Percentiles rank a stretch among this genome's conserved stretches.
Evolutionary conservation across 2,888 invertebrate genomes (phyloP).

Genomic region (Eupithecia subfuscata): DNA sequence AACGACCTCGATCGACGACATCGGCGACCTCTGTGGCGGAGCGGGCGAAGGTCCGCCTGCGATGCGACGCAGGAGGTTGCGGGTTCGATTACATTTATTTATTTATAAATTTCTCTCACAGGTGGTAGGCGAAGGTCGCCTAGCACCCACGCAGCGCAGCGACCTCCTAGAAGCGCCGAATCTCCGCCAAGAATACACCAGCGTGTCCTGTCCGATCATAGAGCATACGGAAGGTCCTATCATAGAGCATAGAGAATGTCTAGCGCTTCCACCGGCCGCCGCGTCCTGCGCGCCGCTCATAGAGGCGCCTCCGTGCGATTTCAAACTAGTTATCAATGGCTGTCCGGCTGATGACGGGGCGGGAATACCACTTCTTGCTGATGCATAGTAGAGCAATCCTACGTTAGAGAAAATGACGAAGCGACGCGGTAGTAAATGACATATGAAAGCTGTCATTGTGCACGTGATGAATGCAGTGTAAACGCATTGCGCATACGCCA

Average conservation of each 20-base stretch:
- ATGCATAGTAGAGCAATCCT: constrained; percentile 53
- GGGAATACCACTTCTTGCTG: constrained; percentile 72
- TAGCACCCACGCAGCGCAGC: constrained; percentile 77
- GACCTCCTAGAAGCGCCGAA: constrained; percentile 78
- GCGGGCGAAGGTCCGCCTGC: no score
- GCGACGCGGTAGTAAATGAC: neutral
- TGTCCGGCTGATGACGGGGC: constrained; percentile 69
- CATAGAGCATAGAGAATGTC: constrained; percentile 81
- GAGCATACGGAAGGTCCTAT: constrained; percentile 81
- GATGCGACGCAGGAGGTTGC: no score
- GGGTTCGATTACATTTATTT: no score
- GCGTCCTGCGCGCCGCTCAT: constrained; percentile 41
- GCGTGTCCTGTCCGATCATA: constrained; percentile 89
- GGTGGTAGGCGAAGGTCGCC: constrained; percentile 84
- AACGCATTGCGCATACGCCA: neutral
- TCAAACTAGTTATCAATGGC: constrained; percentile 63
- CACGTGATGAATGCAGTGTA: neutral
- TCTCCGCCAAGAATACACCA: constrained; percentile 79
- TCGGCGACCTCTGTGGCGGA: no score
- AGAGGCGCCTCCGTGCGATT: constrained; percentile 38
- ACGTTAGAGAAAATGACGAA: neutral
- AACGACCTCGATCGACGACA: no score
- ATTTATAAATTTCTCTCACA: constrained; percentile 55
- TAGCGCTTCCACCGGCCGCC: constrained; percentile 36
- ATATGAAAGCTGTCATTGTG: neutral